Conservation (phyloP, 2,113 vertebrate genomes). For the Actenoides hombroni region DNA sequence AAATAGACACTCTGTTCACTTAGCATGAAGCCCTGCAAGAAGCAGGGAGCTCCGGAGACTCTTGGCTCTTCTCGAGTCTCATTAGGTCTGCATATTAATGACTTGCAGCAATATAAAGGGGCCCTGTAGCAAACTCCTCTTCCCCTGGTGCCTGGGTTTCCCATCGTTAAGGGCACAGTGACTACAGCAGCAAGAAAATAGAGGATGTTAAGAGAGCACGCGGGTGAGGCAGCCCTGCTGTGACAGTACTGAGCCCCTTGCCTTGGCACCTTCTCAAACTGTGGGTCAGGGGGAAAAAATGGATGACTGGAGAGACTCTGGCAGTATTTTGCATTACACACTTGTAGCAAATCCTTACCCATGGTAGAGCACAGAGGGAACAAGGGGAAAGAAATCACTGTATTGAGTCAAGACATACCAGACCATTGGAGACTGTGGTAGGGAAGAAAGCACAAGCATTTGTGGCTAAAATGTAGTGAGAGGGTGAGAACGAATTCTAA, state of each 20-base stretch:
- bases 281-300: rapidly evolving
- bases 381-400: neutral
- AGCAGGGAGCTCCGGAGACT: slow-evolving; percentile 78
- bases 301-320: neutral
- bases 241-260: neutral
- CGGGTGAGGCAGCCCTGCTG: neutral
- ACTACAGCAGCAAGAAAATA: slow-evolving; percentile 35
- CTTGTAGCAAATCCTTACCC: neutral
- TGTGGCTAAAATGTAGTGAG: neutral
- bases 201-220: slow-evolving; percentile 11
- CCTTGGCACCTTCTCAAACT: neutral
- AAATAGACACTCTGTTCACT: slow-evolving; percentile 85
- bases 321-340: neutral
- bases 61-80: slow-evolving; percentile 84
- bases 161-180: slow-evolving; percentile 62
- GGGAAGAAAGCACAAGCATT: neutral
- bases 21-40: slow-evolving; percentile 83
- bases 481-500: slow-evolving; percentile 28
- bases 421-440: neutral
- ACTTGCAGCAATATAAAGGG: slow-evolving; percentile 83
- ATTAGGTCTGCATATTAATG: slow-evolving; percentile 91
- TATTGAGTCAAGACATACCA: neutral
- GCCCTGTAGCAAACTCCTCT: slow-evolving; percentile 71
- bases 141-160: slow-evolving; percentile 68
- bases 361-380: neutral